Evolutionary conservation across 2,888 invertebrate genomes (phyloP).

Genomic region (Volucella bombylans): DNA sequence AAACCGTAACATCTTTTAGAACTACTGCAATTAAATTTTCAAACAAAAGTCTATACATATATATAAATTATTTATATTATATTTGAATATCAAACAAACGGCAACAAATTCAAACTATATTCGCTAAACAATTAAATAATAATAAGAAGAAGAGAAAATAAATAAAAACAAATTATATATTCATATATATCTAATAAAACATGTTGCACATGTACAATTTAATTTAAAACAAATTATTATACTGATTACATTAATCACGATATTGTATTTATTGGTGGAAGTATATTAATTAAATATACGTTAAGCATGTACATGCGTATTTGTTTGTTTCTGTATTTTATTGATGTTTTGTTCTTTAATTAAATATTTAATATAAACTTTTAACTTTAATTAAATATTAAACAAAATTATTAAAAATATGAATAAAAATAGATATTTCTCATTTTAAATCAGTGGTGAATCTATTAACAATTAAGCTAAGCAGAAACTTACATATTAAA

Average conservation of each 20-base stretch:
- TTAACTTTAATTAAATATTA: constrained; percentile 56
- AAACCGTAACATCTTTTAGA: constrained; percentile 11
- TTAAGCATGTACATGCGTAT: constrained; percentile 68
- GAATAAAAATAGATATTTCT: constrained; percentile 61
- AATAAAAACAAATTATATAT: constrained; percentile 64
- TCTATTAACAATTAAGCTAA: not conserved
- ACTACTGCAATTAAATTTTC: constrained; percentile 20
- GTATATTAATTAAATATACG: constrained; percentile 77
- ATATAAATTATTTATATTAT: constrained; percentile 43
- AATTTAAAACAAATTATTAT: constrained; percentile 76
- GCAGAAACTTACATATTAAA: not conserved
- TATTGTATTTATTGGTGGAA: constrained; percentile 76
- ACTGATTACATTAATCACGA: constrained; percentile 77
- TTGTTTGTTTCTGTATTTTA: constrained; percentile 50
- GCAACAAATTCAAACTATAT: constrained; percentile 66
- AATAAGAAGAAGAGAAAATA: constrained; percentile 48
- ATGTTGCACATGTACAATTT: constrained; percentile 77
- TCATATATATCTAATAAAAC: constrained; percentile 74
- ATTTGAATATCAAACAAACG: constrained; percentile 40
- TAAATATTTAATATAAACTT: constrained; percentile 57
- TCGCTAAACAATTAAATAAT: constrained; percentile 64
- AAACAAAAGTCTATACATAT: constrained; percentile 42
- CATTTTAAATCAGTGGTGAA: constrained; percentile 35
- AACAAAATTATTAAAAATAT: constrained; percentile 33
- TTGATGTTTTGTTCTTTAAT: constrained; percentile 61